Evolutionary conservation across 2,113 vertebrate genomes (phyloP).

Genomic region (Malaclemys terrapin): DNA sequence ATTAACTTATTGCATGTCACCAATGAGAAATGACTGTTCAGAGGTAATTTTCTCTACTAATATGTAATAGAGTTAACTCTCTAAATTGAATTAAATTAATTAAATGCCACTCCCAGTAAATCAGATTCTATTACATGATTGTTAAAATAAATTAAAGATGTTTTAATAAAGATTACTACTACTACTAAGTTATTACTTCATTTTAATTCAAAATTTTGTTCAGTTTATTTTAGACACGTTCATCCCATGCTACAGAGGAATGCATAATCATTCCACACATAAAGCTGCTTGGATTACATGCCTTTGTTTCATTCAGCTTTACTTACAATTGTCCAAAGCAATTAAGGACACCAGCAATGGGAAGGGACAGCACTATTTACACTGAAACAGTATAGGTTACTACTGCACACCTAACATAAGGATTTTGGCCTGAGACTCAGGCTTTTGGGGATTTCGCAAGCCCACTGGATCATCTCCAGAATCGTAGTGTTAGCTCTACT

Average conservation of each 20-base stretch:
- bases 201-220: slow-evolving; percentile 72
- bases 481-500: not conserved
- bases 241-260: slow-evolving; percentile 53
- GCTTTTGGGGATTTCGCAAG: not conserved
- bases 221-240: slow-evolving; percentile 69
- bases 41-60: slow-evolving; percentile 77
- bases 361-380: not conserved
- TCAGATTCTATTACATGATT: slow-evolving; percentile 75
- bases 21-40: slow-evolving; percentile 77
- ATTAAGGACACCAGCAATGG: not conserved
- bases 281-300: not conserved
- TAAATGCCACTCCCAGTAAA: slow-evolving; percentile 79
- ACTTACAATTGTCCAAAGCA: not conserved
- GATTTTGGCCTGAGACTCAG: not conserved
- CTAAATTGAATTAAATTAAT: slow-evolving; percentile 80
- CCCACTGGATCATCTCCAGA: rapidly evolving
- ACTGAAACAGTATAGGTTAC: not conserved
- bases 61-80: slow-evolving; percentile 71
- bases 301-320: not conserved
- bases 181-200: slow-evolving; percentile 74
- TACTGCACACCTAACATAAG: not conserved
- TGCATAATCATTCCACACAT: slow-evolving; percentile 17
- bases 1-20: slow-evolving; percentile 77
- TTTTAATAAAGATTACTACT: slow-evolving; percentile 78
- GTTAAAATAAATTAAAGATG: slow-evolving; percentile 79